Base-by-base conservation (phyloP, 2,888 invertebrate genomes). In the Bunonema sp. region DNA sequence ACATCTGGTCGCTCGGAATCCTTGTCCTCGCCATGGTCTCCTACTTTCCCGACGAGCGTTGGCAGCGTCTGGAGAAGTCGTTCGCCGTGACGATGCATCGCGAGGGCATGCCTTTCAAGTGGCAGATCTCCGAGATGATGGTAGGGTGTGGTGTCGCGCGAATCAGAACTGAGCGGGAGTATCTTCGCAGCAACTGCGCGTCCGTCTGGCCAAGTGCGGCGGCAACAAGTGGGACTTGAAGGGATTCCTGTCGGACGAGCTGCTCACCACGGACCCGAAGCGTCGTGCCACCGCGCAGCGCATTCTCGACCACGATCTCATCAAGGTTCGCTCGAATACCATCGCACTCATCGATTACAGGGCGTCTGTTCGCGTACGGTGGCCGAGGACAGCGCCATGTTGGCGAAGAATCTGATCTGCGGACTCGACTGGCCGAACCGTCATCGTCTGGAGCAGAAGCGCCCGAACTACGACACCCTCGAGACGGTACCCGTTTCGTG, bases 351-450 rank as follows among this genome's bases (percentile, higher is more conserved):
- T 32, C 16, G 8, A 15, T 15, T 1, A 12, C 31, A 42, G 42
- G n/a, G n/a, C n/a, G n/a, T n/a, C n/a, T n/a, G n/a, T n/a, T n/a
- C n/a, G n/a, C n/a, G n/a, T n/a, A 42, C 18, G 28, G 43, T 57
- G 5, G 42, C 35, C 18, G 42, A 47, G 24, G 55, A 55, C 41
- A 43, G 41, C 28, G 31, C 22, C n/a, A 44, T 34, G 21, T 32
- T 55, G 26, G 33, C 34, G 20, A 42, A 44, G 31, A 22, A 54
- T 7, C 37, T 55, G 32, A 57, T 55, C 36, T 34, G 40, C 35
- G 45, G 41, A 19, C 31, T 55, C 3, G 55, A 55, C 41, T 55
- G 58, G 44, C 42, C 55, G 10, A 55, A 55, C 39, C 42, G 48
- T 12, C 18, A 34, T 22, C 50, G 54, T 28, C 28, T 55, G 19